A percentile compares a stretch with the other conserved stretches of the same genome.
These are phyloP conservation scores for Aphaenogaster ashmeadi DNA, from an alignment of 1,140 invertebrate species.

Conservation along the genomic window DNA sequence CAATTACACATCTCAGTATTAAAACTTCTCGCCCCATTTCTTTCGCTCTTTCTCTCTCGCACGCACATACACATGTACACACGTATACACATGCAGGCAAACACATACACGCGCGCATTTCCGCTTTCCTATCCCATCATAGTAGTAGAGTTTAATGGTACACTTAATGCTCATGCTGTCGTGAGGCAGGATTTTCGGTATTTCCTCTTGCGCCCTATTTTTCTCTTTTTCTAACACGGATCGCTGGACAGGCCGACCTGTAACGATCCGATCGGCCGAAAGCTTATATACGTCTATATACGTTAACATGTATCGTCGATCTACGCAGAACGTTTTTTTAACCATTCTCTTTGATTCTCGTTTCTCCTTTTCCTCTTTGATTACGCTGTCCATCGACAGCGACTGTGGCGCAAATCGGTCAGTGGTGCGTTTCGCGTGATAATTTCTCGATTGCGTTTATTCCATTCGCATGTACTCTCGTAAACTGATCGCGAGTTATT, in stretches of 20 bases:
- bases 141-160: constrained; percentile 49
- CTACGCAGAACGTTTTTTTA: constrained; percentile 18
- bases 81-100: constrained; percentile 31
- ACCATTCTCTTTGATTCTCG: constrained; percentile 36
- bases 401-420: constrained; percentile 38
- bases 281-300: constrained; percentile 38
- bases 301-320: constrained; percentile 39
- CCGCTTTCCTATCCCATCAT: constrained; percentile 9
- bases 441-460: constrained; percentile 24
- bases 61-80: constrained; percentile 24
- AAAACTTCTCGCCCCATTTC: constrained; percentile 69
- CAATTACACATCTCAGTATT: constrained; percentile 80
- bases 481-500: constrained; percentile 30
- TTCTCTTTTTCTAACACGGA: constrained; percentile 7
- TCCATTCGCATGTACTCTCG: not conserved
- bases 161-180: constrained; percentile 64
- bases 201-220: not conserved
- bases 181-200: constrained; percentile 69
- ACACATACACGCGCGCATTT: constrained; percentile 45
- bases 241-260: constrained; percentile 17
- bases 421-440: constrained; percentile 20
- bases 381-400: constrained; percentile 6
- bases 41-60: constrained; percentile 35
- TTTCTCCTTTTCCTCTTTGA: constrained; percentile 29
- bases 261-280: constrained; percentile 32